Evolutionary conservation across 2,888 invertebrate species (phyloP).

Genomic region (Erpobdella octoculata): DNA sequence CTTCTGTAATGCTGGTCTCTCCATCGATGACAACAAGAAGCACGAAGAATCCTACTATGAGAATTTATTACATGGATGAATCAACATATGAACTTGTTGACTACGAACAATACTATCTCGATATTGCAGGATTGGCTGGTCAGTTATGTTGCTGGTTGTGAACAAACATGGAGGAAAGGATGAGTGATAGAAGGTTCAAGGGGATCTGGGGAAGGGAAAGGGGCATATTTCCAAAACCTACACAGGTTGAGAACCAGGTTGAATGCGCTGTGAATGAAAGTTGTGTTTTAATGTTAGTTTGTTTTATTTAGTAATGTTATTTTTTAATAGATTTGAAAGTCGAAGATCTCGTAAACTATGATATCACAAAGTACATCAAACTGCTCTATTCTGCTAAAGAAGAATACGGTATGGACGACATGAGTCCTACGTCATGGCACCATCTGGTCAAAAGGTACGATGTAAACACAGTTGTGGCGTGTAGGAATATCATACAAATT

Average conservation of each 20-base stretch:
- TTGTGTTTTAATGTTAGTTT: no score
- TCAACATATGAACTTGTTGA: constrained; percentile 37
- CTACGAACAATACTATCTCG: constrained; percentile 39
- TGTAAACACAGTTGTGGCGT: background rate
- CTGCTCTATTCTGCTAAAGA: constrained; percentile 25
- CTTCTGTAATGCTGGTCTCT: constrained; percentile 19
- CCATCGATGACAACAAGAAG: constrained; percentile 28
- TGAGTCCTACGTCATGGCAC: constrained; percentile 30
- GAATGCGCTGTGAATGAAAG: no score
- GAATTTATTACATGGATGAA: constrained; percentile 36
- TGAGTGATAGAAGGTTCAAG: background rate
- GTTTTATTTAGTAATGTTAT: no score
- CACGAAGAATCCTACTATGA: constrained; percentile 31
- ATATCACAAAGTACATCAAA: constrained; percentile 7
- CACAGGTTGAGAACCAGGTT: no score
- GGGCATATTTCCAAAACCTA: no score
- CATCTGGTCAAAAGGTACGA: constrained; percentile 28
- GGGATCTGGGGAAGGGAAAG: no score
- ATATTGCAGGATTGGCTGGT: constrained; percentile 24
- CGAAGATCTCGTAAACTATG: background rate
- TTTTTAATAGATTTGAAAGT: background rate
- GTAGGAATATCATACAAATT: background rate
- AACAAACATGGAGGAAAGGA: background rate
- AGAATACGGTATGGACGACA: constrained; percentile 29
- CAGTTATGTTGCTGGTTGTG: background rate